Base-by-base conservation (phyloP, 2,113 vertebrate species). In the Rhinoderma darwinii region DNA sequence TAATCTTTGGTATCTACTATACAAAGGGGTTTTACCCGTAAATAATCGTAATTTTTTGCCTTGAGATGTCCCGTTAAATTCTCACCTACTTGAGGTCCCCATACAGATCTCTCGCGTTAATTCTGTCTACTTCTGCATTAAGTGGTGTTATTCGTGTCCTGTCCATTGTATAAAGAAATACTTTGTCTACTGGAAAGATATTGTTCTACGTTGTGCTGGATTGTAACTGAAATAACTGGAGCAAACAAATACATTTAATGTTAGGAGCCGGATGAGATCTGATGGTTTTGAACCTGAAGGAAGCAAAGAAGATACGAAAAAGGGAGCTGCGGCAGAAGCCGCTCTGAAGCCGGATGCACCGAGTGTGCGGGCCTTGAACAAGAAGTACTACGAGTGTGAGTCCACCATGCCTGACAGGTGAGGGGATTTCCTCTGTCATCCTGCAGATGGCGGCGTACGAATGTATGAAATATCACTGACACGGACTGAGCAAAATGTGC, bases 341-440 rank as follows among this genome's bases (percentile, higher is more conserved):
- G 88, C 90, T 8, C 90, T 95, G 0, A 95, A 96, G 88, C 93
- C 96, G 1, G 96, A 97, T 79, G 94, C 96, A 78, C 93, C 95
- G 79, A 96, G 97, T 79, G 92, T 96, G 56, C 94, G 96, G 25
- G 96, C 97, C 89, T 97, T 97, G 97, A 97, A 96, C 32, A 96
- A 95, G 88, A 98, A 97, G 89, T 94, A 98, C 9, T 97, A 98
- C 68, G 96, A 98, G 37, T 98, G 96, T 92, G 96, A 99, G 93
- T 94, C 96, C 89, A 95, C 93, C 75, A 96, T 98, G 94, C 96
- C 98, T 50, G 97, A 99, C 94, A 97, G 98, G 98, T 98, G 77
- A 92, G 91, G 88, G 74, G n/a, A 0, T 80, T 20, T 51, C n/a
- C 43, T 51, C 1, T 35, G 17, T 70, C 6, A 20, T 37, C 32